Evolutionary conservation across 2,888 invertebrate genomes (phyloP), one percentile per base, ranked within the genome.

Genomic region (Acanthosepion esculentum): DNA sequence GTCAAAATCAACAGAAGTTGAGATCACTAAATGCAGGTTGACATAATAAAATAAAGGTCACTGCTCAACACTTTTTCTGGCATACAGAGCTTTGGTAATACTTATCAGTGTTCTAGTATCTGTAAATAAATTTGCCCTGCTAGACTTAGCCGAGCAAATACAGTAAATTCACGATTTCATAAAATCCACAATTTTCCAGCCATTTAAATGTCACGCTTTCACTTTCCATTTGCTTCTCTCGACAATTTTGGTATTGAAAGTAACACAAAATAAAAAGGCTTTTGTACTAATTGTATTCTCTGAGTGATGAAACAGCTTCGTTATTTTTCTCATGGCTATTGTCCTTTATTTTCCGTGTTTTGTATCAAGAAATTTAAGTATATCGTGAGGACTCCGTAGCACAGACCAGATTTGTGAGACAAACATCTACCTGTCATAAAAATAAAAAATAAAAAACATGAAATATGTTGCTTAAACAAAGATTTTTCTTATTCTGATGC

Each of bases 381-480:
- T 23, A 95, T 95, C 29, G 95, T 95, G 41, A 96, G 94, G 2
- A 95, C 95, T 29, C 96, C 96, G 94, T 96, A 96, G 23, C 96
- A 96, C 3, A 96, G 95, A 3, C 96, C 96, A 18, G 96, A 96
- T 48, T 96, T 96, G 94, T 96, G 96, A 29, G 96, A 95, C 33
- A 96, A 94, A 94, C 96, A 96, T 10, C 96, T 96, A 94, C 96
- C 96, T 96, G 96, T 94, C 95, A 78, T 15, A 33, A 78, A 33
- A 78, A 78, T 18, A 10, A 15, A 78, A 78, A 29, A 78, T 33
- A 33, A 5, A 78, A 12, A 12, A 5, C 18, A 78, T 78, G 33
- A 78, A 29, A 78, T 78, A 78, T n/a, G 78, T 78, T 33, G n/a
- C n/a, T 78, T 33, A n/a, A n/a, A 78, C 50, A 50, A 50, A 41